Evolutionary conservation across 2,888 invertebrate species (phyloP), one percentile per base, ranked within the genome.

Genomic region (Epistrophe eligans): DNA sequence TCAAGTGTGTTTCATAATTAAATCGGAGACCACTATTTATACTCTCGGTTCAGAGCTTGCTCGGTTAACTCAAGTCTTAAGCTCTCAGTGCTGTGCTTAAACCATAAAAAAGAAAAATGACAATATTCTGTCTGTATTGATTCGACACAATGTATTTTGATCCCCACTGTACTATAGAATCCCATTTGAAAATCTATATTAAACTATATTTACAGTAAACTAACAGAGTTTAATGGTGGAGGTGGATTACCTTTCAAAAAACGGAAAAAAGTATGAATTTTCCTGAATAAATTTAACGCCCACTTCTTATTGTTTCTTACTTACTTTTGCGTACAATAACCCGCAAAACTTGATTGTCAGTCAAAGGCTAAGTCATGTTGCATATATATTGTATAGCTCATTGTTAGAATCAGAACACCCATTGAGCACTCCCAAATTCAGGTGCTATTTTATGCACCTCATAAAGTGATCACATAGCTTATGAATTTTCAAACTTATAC

Each of bases 401-500:
- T 57, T 57, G 24, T 24, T 57, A 64, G 76, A 77, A 74, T 71
- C 57, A 82, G 73, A 77, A 73, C 73, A 74, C 73, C 70, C 58
- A 74, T 55, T 70, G 77, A 85, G 74, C 82, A 73, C 82, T 82
- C 85, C 85, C 77, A 81, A 85, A 85, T 82, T 85, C 85, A 85
- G 85, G 85, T 85, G 85, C 82, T 77, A 85, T 64, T 74, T 85
- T 74, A 67, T 85, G 50, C 82, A 82, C 85, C 71, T 77, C 28
- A 24, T 40, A 72, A 13, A 64, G 57, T 82, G 85, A 85, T 82
- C 85, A 74, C 85, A 85, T 82, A 45, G 70, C 74, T 79, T 81
- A 74, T 82, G 85, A 82, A 85, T 82, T 85, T 82, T 43, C 57
- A 70, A 67, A 57, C 62, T 73, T 64, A 15, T 13, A 15, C 15